phyloP scores from a whole-genome alignment of 2,113 vertebrate species.

The Lucifuga dentata region DNA sequence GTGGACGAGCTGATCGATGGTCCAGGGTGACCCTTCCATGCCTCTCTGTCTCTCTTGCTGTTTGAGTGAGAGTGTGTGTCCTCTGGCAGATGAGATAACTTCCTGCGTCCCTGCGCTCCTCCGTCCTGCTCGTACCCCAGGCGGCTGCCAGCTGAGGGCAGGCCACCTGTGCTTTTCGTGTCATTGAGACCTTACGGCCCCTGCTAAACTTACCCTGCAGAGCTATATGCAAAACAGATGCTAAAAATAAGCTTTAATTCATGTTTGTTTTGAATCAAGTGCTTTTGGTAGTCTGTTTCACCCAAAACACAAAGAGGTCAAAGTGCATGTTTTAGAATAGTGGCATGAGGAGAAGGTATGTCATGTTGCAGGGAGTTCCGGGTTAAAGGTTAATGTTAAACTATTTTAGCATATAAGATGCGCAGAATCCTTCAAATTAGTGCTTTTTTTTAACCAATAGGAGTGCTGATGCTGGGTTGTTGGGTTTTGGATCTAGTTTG shows the following conservation, averaged over 20 bases:
- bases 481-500: too few relatives aligned
- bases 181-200: conserved; percentile 71
- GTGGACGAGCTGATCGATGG: conserved; percentile 61
- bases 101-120: neutral
- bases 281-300: conserved; percentile 9
- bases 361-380: too few relatives aligned
- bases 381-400: too few relatives aligned
- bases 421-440: too few relatives aligned
- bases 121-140: conserved; percentile 27
- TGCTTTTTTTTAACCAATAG: too few relatives aligned
- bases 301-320: too few relatives aligned
- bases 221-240: conserved; percentile 5
- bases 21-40: conserved; percentile 64
- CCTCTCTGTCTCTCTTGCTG: conserved; percentile 42
- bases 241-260: conserved; percentile 43
- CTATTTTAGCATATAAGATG: too few relatives aligned
- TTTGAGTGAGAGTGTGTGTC: conserved; percentile 33
- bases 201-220: conserved; percentile 17
- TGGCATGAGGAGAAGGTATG: too few relatives aligned
- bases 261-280: conserved; percentile 37
- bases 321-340: too few relatives aligned
- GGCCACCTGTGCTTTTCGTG: conserved; percentile 65
- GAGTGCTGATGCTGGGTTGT: too few relatives aligned
- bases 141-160: conserved; percentile 53
- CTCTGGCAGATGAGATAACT: conserved; percentile 57